Conservation (phyloP, 2,888 invertebrate genomes). For the Sisyra nigra region DNA sequence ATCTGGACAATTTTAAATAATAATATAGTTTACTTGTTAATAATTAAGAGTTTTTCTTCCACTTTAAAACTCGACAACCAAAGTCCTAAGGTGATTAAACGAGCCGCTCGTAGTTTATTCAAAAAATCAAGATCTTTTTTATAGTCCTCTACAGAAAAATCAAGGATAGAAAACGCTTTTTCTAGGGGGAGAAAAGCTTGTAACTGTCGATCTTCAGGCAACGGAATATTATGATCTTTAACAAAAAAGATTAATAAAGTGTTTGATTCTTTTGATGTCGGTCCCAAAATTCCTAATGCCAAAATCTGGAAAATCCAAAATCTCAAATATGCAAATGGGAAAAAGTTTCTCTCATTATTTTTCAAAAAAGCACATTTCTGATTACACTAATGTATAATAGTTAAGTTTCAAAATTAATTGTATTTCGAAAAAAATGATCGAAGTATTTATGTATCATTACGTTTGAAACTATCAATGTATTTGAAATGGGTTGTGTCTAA, state of each 20-base stretch:
- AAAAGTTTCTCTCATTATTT: too few relatives aligned
- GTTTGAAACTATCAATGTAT: too few relatives aligned
- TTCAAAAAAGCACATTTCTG: too few relatives aligned
- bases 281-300: too few relatives aligned
- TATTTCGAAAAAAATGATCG: too few relatives aligned
- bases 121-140: slow-evolving; percentile 25
- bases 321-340: too few relatives aligned
- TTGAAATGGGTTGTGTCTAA: too few relatives aligned
- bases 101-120: slow-evolving; percentile 31
- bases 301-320: too few relatives aligned
- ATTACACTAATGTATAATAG: too few relatives aligned
- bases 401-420: too few relatives aligned
- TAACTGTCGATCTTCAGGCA: slow-evolving; percentile 65
- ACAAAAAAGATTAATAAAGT: slow-evolving; percentile 13
- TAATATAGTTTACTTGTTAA: slow-evolving; percentile 17
- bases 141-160: slow-evolving; percentile 29
- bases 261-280: slow-evolving; percentile 5
- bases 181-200: slow-evolving; percentile 64
- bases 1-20: neutral
- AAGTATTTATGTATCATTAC: too few relatives aligned
- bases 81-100: slow-evolving; percentile 32
- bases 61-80: slow-evolving; percentile 31
- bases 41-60: slow-evolving; percentile 25
- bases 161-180: slow-evolving; percentile 36
- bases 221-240: slow-evolving; percentile 44